Evolutionary conservation across 2,113 vertebrate genomes (phyloP).

Genomic region (Glaucidium brasilianum): DNA sequence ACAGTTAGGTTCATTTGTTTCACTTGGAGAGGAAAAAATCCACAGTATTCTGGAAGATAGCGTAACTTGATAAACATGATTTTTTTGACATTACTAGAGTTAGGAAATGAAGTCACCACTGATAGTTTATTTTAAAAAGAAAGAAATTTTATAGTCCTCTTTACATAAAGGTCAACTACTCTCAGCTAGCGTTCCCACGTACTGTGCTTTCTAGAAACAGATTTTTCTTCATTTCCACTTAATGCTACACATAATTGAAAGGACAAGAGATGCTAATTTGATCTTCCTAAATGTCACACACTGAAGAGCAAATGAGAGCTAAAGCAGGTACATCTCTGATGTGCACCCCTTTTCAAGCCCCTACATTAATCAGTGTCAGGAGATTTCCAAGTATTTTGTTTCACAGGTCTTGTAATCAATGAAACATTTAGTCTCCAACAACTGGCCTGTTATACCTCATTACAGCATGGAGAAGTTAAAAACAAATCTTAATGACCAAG

Average conservation of each 20-base stretch:
- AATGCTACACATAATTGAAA: slow-evolving; percentile 21
- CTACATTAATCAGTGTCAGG: slow-evolving; percentile 1
- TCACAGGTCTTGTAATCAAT: slow-evolving; percentile 10
- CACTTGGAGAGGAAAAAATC: background rate
- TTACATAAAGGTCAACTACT: slow-evolving; percentile 1
- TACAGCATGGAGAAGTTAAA: background rate
- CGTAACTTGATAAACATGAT: background rate
- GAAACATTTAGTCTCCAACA: slow-evolving; percentile 28
- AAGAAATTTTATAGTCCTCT: background rate
- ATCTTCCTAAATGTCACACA: slow-evolving; percentile 38
- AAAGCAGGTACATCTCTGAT: background rate
- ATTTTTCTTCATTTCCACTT: slow-evolving; percentile 35
- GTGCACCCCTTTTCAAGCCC: background rate
- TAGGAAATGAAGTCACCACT: background rate
- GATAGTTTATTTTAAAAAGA: background rate
- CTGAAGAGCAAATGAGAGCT: background rate
- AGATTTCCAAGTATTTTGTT: slow-evolving; percentile 50
- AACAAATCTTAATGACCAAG: slow-evolving; percentile 52
- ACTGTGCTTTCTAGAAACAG: slow-evolving; percentile 41
- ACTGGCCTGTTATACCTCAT: background rate
- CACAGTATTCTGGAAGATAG: background rate
- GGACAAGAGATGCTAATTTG: slow-evolving; percentile 53
- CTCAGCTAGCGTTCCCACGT: background rate
- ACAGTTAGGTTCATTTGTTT: background rate
- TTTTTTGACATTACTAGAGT: background rate